These are phyloP conservation scores for Myotis lucifugus DNA, from an alignment of 2,113 vertebrate species.

Conservation along the genomic window DNA sequence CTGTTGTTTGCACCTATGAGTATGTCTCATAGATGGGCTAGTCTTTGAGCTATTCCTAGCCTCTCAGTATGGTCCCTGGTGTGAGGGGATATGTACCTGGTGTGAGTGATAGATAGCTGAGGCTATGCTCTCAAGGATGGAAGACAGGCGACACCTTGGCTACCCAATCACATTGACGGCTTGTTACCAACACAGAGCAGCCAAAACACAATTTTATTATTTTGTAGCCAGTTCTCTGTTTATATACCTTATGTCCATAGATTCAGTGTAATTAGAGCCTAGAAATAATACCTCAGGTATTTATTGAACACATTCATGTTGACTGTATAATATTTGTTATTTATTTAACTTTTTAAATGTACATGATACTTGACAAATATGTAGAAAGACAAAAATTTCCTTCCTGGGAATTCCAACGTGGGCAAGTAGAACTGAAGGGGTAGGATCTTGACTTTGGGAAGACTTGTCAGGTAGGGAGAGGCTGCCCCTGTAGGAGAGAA, in stretches of 20 bases:
- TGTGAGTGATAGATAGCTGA: neutral
- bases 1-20: neutral
- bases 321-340: slow-evolving; percentile 63
- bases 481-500: neutral
- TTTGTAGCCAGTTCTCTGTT: slow-evolving; percentile 45
- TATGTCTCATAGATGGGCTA: neutral
- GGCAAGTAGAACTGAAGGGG: slow-evolving; percentile 20
- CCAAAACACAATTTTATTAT: neutral
- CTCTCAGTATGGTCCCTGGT: neutral
- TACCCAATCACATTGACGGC: neutral
- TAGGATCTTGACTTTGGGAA: slow-evolving; percentile 31
- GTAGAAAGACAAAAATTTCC: slow-evolving; percentile 76
- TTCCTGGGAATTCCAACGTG: slow-evolving; percentile 61
- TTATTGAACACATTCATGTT: slow-evolving; percentile 50
- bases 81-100: neutral
- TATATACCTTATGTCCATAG: slow-evolving; percentile 19
- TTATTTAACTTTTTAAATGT: slow-evolving; percentile 67
- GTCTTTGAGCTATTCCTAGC: neutral
- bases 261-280: slow-evolving; percentile 39
- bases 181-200: neutral
- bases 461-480: slow-evolving; percentile 16
- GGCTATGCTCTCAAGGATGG: neutral
- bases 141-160: neutral
- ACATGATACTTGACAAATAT: slow-evolving; percentile 69
- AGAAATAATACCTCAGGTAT: slow-evolving; percentile 57